A percentile compares a stretch with the other conserved stretches of the same genome.
Evolutionary conservation across 2,888 invertebrate genomes (phyloP).

Genomic region (Cheilosia impressa): DNA sequence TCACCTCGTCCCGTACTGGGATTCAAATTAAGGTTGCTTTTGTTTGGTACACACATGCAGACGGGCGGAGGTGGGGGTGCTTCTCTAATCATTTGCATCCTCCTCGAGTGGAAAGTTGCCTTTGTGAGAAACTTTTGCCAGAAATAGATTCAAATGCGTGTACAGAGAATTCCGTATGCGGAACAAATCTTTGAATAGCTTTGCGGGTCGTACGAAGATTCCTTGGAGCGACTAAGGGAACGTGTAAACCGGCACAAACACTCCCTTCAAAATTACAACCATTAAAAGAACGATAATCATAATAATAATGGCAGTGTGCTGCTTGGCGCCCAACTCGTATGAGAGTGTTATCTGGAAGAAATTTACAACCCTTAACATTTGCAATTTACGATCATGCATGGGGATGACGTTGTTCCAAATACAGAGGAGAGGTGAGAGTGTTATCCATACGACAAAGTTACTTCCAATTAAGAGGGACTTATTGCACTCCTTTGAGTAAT

Average conservation of each 20-base stretch:
- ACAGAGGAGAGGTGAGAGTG: constrained; percentile 17
- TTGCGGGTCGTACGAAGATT: constrained; percentile 61
- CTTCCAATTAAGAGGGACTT: constrained; percentile 70
- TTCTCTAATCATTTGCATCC: constrained; percentile 64
- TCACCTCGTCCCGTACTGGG: constrained; percentile 61
- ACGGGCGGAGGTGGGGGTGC: background rate
- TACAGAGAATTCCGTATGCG: constrained; percentile 36
- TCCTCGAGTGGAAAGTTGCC: constrained; percentile 37
- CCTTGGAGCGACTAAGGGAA: constrained; percentile 36
- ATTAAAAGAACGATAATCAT: constrained; percentile 74
- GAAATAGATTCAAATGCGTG: constrained; percentile 73
- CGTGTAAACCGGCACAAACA: constrained; percentile 43
- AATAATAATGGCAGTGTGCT: constrained; percentile 62
- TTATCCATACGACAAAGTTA: constrained; percentile 61
- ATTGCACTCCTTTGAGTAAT: constrained; percentile 73
- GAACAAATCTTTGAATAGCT: constrained; percentile 73
- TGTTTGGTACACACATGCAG: constrained; percentile 50
- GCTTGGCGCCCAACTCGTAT: constrained; percentile 23
- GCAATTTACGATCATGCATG: constrained; percentile 66
- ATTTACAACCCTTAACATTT: constrained; percentile 68
- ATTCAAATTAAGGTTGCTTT: constrained; percentile 68
- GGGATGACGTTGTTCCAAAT: constrained; percentile 25
- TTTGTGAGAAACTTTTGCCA: constrained; percentile 58
- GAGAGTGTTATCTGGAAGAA: constrained; percentile 66
- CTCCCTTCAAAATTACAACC: constrained; percentile 70